Evolutionary conservation across 2,888 invertebrate genomes (phyloP), one percentile per base, ranked within the genome.

Genomic region (Spatulosminthurus flaviceps): DNA sequence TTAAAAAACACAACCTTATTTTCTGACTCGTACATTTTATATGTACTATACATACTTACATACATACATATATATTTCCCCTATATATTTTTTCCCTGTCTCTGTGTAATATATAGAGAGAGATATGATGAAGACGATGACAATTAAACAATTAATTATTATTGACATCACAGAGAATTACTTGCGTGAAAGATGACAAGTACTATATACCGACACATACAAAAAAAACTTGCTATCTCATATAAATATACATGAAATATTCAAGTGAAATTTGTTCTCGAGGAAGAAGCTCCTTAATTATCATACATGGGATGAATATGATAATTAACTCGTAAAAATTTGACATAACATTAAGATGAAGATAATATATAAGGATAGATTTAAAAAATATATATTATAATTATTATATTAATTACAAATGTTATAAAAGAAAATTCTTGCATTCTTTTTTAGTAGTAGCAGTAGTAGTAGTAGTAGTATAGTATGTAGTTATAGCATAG

Each of bases 1-100:
- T 70, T 21, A 34, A 34, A 70, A 72, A 72, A 41, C n/a, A n/a
- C n/a, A 70, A 72, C 42, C 9, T 60, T 60, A n/a, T 29, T 24
- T 21, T 51, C 60, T 73, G 73, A 73, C 73, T 73, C 73, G 29
- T 60, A 51, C 73, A 22, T 22, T 42, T n/a, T n/a, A n/a, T n/a
- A 26, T 73, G 43, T 60, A 60, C 51, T 61, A 73, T n/a, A n/a
- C n/a, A n/a, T n/a, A n/a, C n/a, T n/a, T n/a, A n/a, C n/a, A n/a
- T n/a, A n/a, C n/a, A n/a, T n/a, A n/a, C n/a, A 24, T 43, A n/a
- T 21, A 22, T 61, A 22, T 61, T 64, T 22, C 34, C 64, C 41
- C 29, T 74, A 64, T 34, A 1, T n/a, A n/a, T n/a, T n/a, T n/a
- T 64, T 41, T 41, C 64, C 61, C 34, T 61, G 28, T 64, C n/a